These are phyloP conservation scores for Perizoma affinitatum DNA, from an alignment of 2,888 invertebrate species.

Conservation along the genomic window DNA sequence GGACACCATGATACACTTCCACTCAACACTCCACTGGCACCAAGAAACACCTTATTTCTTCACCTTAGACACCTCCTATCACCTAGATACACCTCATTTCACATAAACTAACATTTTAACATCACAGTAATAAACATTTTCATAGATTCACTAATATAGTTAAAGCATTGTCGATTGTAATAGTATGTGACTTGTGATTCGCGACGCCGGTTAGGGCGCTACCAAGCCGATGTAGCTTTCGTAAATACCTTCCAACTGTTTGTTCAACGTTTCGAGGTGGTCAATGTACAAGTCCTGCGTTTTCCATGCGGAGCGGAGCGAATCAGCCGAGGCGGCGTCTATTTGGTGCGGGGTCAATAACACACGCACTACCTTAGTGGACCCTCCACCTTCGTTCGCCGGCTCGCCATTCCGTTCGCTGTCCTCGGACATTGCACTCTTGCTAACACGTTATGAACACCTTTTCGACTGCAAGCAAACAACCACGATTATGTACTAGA, in stretches of 20 bases:
- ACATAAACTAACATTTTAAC: slow-evolving; percentile 66
- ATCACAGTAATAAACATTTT: slow-evolving; percentile 69
- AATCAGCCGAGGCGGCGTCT: slow-evolving; percentile 85
- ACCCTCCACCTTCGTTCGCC: slow-evolving; percentile 79
- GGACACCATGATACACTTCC: slow-evolving; percentile 53
- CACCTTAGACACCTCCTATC: slow-evolving; percentile 63
- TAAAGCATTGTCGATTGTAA: slow-evolving; percentile 82
- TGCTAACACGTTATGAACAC: slow-evolving; percentile 68
- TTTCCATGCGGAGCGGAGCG: slow-evolving; percentile 88
- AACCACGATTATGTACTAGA: slow-evolving; percentile 60
- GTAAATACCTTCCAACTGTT: slow-evolving; percentile 91
- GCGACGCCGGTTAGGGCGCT: slow-evolving; percentile 72
- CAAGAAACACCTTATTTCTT: slow-evolving; percentile 66
- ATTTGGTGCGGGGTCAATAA: slow-evolving; percentile 86
- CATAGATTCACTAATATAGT: slow-evolving; percentile 80
- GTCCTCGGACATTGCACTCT: slow-evolving; percentile 83
- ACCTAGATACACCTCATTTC: slow-evolving; percentile 79
- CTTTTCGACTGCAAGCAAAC: slow-evolving; percentile 79
- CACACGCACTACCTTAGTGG: slow-evolving; percentile 82
- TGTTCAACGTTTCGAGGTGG: slow-evolving; percentile 88
- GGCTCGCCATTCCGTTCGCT: slow-evolving; percentile 77
- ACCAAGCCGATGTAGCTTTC: slow-evolving; percentile 78
- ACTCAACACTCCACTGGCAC: slow-evolving; percentile 70
- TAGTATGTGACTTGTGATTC: slow-evolving; percentile 70
- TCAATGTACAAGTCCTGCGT: slow-evolving; percentile 91